A percentile compares a stretch with the other conserved stretches of the same genome.
phyloP scores from a whole-genome alignment of 2,113 vertebrate genomes.

The Haemorhous mexicanus region DNA sequence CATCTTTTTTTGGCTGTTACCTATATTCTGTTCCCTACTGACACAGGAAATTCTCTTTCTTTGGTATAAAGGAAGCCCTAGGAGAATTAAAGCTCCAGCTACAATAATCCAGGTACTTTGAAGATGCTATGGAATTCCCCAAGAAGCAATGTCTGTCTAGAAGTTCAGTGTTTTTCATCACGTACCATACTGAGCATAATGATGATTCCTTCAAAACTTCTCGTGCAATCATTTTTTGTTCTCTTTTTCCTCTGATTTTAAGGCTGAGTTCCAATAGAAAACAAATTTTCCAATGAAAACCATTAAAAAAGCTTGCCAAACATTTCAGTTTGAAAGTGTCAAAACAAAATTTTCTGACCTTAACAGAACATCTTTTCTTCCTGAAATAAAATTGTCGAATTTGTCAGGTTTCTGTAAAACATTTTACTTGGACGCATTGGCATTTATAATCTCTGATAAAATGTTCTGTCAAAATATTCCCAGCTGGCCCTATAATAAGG shows the following conservation, averaged over 20 bases:
- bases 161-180: background rate
- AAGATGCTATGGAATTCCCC: background rate
- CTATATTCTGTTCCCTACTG: background rate
- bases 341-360: constrained; percentile 50
- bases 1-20: background rate
- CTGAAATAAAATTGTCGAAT: background rate
- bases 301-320: constrained; percentile 11
- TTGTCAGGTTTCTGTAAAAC: constrained; percentile 47
- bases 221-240: background rate
- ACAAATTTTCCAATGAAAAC: constrained; percentile 4
- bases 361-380: background rate
- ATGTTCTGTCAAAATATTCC: constrained; percentile 58
- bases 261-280: background rate
- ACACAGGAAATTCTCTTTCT: background rate
- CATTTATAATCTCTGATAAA: constrained; percentile 47
- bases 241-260: background rate
- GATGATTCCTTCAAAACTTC: background rate
- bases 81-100: background rate
- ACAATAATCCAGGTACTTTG: background rate
- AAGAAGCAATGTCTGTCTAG: background rate
- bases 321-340: constrained; percentile 26
- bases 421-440: background rate
- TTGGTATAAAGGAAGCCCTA: background rate
- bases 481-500: constrained; percentile 28
- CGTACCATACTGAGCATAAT: background rate